Evolutionary conservation across 2,888 invertebrate species (phyloP).

Genomic region (Caenorhabditis angaria): DNA sequence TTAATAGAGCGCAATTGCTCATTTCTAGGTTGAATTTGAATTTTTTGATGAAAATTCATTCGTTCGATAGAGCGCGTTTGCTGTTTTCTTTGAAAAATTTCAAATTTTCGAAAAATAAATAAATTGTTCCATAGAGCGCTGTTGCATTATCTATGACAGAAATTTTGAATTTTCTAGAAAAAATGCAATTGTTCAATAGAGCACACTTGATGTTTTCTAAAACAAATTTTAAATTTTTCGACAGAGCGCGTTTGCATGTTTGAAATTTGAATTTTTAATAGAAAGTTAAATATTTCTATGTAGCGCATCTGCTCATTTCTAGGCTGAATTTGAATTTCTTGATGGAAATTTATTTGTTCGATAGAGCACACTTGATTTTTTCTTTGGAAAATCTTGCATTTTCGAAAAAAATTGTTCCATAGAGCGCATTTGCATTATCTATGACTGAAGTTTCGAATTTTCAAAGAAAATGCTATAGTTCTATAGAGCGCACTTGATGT

Average conservation of each 20-base stretch:
- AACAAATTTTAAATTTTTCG: background rate
- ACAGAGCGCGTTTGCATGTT: no score
- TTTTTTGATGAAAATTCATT: background rate
- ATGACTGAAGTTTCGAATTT: no score
- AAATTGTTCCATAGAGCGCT: no score
- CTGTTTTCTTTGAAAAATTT: background rate
- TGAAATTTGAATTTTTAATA: background rate
- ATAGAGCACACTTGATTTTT: background rate
- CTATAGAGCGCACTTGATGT: no score
- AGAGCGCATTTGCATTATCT: conserved; percentile 37
- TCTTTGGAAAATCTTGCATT: background rate
- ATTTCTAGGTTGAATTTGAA: background rate
- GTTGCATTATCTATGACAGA: no score
- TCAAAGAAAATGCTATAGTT: no score
- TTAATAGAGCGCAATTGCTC: background rate
- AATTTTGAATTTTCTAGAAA: background rate
- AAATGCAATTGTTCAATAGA: background rate
- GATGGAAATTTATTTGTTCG: background rate
- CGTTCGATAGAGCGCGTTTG: no score
- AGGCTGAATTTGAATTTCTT: background rate
- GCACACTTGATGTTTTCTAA: background rate
- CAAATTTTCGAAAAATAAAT: background rate
- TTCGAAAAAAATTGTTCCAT: conserved; percentile 22
- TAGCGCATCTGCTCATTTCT: background rate
- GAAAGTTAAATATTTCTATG: background rate